phyloP scores from a whole-genome alignment of 2,797 vertebrate genomes.

The Phoebastria nigripes region DNA sequence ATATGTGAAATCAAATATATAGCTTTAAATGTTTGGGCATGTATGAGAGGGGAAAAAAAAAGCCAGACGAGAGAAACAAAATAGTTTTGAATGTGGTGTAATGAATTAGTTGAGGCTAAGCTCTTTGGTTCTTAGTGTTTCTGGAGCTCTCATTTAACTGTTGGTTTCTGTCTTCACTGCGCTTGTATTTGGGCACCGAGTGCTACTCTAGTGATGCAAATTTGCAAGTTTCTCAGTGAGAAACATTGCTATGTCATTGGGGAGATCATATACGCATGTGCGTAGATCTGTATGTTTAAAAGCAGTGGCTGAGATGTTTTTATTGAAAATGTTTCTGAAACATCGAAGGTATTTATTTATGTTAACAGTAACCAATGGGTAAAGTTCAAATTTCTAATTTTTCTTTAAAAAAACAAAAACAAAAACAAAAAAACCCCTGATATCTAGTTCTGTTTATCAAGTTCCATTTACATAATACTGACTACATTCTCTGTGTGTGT shows the following conservation, averaged over 20 bases:
- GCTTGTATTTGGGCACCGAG: not conserved
- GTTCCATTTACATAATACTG: not conserved
- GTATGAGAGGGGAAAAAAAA: not conserved
- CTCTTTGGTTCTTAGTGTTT: not conserved
- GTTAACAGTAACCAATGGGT: not conserved
- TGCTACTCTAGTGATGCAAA: not conserved
- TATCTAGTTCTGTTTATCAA: not conserved
- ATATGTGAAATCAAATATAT: not conserved
- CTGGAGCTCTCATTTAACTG: not conserved
- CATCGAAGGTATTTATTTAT: not conserved
- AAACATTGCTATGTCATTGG: not conserved
- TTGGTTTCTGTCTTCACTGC: not conserved
- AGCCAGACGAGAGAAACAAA: not conserved
- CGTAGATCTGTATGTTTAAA: not conserved
- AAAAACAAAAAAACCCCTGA: too few relatives aligned
- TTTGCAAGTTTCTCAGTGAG: too few relatives aligned
- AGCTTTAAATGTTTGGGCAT: not conserved
- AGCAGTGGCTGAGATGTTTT: not conserved
- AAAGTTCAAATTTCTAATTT: not conserved
- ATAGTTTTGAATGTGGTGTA: not conserved
- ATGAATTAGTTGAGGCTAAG: not conserved
- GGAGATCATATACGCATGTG: fast-evolving
- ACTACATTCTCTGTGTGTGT: not conserved
- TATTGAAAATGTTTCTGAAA: not conserved
- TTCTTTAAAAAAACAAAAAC: not conserved